Evolutionary conservation across 1,140 invertebrate genomes (phyloP).

Genomic region (Cyclargus thomasi): DNA sequence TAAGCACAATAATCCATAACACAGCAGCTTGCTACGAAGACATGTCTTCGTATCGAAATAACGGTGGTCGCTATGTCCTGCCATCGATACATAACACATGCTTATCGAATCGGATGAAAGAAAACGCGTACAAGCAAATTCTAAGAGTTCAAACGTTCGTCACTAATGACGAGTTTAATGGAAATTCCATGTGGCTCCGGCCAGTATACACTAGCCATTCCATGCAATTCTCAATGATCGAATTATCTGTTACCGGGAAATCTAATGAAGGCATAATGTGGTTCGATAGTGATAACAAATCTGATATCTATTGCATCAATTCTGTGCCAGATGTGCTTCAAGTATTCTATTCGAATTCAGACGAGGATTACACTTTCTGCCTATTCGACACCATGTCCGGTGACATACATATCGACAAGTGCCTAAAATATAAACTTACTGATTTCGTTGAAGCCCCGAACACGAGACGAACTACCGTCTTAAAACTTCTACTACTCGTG

Average conservation of each 20-base stretch:
- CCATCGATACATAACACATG: conserved; percentile 26
- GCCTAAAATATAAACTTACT: conserved; percentile 36
- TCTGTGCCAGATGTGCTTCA: conserved; percentile 41
- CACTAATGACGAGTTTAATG: background rate
- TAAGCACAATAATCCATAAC: background rate
- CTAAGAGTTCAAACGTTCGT: background rate
- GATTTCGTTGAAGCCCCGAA: conserved; percentile 18
- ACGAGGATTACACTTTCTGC: conserved; percentile 51
- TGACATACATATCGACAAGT: conserved; percentile 29
- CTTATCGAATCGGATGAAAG: conserved; percentile 20
- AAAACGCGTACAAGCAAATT: conserved; percentile 9
- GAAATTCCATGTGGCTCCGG: conserved; percentile 36
- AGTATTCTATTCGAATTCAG: conserved; percentile 43
- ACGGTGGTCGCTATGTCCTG: conserved; percentile 12
- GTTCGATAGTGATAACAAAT: conserved; percentile 46
- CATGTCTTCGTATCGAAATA: background rate
- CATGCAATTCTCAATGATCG: conserved; percentile 37
- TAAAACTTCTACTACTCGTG: conserved; percentile 28
- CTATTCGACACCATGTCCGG: conserved; percentile 32
- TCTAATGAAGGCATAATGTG: conserved; percentile 46
- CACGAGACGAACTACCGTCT: conserved; percentile 8
- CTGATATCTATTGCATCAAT: conserved; percentile 49
- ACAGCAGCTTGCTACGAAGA: background rate
- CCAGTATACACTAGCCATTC: conserved; percentile 34
- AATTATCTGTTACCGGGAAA: conserved; percentile 32